These are phyloP conservation scores for Silurus asotus DNA, from an alignment of 2,113 vertebrate species.

Conservation along the genomic window DNA sequence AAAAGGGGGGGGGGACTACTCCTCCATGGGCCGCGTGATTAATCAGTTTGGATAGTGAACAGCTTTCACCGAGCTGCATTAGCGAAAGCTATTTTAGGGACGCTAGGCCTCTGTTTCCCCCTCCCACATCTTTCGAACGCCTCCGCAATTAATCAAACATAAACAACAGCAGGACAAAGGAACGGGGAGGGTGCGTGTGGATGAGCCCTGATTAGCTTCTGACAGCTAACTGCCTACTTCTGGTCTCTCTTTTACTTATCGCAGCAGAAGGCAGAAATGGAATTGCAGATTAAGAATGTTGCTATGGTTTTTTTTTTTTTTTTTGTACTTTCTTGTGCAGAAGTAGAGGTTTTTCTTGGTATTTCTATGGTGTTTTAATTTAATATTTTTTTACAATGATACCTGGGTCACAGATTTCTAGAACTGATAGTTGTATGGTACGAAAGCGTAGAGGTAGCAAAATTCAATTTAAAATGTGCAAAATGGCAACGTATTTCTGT, in stretches of 20 bases:
- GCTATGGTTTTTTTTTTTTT: too few species aligned
- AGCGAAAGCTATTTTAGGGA: conserved; percentile 43
- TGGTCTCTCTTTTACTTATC: conserved; percentile 19
- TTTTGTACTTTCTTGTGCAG: neutral
- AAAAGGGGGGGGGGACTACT: conserved; percentile 36
- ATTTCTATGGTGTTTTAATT: neutral
- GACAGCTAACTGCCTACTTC: conserved; percentile 42
- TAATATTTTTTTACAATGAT: neutral
- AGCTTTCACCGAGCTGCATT: conserved; percentile 48
- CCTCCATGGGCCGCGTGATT: conserved; percentile 41
- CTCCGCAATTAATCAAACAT: conserved; percentile 56
- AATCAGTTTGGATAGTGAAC: conserved; percentile 55
- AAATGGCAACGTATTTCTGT: too few species aligned
- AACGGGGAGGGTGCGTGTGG: conserved; percentile 30
- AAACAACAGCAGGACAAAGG: conserved; percentile 56
- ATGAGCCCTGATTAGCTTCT: conserved; percentile 43
- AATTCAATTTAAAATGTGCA: too few species aligned
- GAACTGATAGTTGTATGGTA: neutral
- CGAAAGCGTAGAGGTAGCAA: too few species aligned
- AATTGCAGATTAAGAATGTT: conserved; percentile 12
- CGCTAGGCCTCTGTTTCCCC: conserved; percentile 12
- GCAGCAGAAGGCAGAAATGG: conserved; percentile 2
- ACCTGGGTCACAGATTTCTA: neutral
- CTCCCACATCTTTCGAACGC: conserved; percentile 25
- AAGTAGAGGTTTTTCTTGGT: neutral